Evolutionary conservation across 2,797 vertebrate species (phyloP).

Genomic region (Ciconia nigra): DNA sequence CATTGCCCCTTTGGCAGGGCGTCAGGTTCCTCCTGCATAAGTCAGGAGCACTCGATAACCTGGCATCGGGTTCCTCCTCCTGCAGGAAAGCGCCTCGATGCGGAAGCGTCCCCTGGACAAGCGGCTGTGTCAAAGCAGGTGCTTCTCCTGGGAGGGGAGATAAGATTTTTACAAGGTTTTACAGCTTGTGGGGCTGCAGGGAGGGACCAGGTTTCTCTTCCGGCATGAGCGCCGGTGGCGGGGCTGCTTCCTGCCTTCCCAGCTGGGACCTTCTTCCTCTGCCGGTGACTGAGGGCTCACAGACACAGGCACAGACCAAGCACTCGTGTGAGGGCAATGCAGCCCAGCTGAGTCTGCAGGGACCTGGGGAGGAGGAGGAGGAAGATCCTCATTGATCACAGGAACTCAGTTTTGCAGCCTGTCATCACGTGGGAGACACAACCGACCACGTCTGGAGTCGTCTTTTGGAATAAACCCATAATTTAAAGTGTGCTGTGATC

Average conservation of each 20-base stretch:
- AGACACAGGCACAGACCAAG: neutral
- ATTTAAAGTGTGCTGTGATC: neutral
- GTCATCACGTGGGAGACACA: fast-evolving
- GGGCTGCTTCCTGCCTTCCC: neutral
- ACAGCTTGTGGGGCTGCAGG: neutral
- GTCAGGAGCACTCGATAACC: neutral
- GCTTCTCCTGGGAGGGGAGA: neutral
- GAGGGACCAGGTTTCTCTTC: slow-evolving; percentile 18
- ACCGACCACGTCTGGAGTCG: fast-evolving
- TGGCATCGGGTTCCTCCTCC: neutral
- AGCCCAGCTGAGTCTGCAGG: neutral
- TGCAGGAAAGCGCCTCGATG: fast-evolving
- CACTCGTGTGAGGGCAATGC: fast-evolving
- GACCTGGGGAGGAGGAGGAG: neutral
- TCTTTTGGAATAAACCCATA: neutral
- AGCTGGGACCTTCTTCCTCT: slow-evolving; percentile 2
- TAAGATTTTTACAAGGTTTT: neutral
- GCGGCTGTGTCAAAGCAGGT: neutral
- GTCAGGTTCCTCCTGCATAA: neutral
- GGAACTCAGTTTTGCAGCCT: neutral
- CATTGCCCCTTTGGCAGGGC: neutral
- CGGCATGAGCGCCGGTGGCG: fast-evolving
- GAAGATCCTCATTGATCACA: neutral
- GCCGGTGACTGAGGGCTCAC: neutral
- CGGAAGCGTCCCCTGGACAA: neutral